A percentile compares a stretch with the other conserved stretches of the same genome.
These are phyloP conservation scores for Piprites chloris DNA, from an alignment of 2,113 vertebrate species.

Conservation along the genomic window DNA sequence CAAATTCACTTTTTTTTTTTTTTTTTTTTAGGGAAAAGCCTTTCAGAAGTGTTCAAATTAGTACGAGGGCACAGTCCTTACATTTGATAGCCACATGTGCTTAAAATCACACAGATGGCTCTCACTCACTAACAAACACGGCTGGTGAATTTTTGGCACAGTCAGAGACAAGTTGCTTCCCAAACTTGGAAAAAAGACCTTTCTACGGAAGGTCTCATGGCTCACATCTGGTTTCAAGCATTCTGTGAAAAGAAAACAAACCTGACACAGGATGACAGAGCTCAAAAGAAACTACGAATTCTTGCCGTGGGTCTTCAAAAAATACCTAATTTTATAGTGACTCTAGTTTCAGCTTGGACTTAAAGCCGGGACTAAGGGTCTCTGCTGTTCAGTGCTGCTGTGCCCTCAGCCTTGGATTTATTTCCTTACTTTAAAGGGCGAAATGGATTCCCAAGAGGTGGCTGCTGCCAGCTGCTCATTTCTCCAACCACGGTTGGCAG, in stretches of 20 bases:
- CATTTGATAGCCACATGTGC: background rate
- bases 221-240: background rate
- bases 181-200: background rate
- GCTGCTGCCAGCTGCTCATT: background rate
- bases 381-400: background rate
- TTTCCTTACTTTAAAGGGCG: background rate
- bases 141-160: background rate
- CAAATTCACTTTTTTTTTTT: fast-evolving
- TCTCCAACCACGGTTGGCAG: fast-evolving
- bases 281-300: background rate
- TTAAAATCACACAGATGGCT: background rate
- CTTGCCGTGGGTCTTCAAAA: background rate
- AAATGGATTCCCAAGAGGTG: background rate
- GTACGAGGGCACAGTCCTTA: background rate
- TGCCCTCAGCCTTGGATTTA: background rate
- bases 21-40: background rate
- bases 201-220: background rate
- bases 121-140: background rate
- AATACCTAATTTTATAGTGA: background rate
- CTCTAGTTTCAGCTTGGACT: background rate
- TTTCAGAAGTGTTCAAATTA: background rate
- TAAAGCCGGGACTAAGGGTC: background rate
- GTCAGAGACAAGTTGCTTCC: background rate
- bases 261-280: background rate
- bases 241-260: background rate